These are phyloP conservation scores for Brevipalpus yothersi DNA, from an alignment of 1,140 invertebrate genomes.

Conservation along the genomic window DNA sequence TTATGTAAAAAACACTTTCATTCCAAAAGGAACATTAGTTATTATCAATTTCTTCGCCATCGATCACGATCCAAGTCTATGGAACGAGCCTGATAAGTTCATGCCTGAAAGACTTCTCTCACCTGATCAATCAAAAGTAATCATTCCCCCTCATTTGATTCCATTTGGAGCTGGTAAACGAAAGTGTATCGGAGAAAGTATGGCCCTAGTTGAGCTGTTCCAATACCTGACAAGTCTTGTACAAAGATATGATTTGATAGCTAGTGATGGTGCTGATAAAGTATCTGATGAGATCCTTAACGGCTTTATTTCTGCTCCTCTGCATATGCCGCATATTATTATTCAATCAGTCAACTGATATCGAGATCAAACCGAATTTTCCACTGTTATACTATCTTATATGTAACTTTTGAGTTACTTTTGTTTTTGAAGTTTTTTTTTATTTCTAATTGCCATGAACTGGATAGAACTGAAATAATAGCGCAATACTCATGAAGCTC, in stretches of 20 bases:
- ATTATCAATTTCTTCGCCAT: slow-evolving; percentile 37
- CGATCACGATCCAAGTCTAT: slow-evolving; percentile 36
- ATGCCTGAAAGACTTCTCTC: slow-evolving; percentile 34
- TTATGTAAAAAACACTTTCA: neutral
- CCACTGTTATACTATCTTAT: too few species aligned
- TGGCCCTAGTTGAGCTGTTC: slow-evolving; percentile 62
- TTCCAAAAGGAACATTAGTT: slow-evolving; percentile 21
- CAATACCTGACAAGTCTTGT: slow-evolving; percentile 47
- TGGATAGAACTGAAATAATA: too few species aligned
- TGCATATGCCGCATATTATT: too few species aligned
- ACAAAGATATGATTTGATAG: slow-evolving; percentile 29
- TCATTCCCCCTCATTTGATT: slow-evolving; percentile 11
- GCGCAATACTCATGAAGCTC: too few species aligned
- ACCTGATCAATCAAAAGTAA: slow-evolving; percentile 13
- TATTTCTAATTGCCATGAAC: too few species aligned
- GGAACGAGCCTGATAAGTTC: slow-evolving; percentile 40
- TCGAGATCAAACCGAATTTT: too few species aligned
- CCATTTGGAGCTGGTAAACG: slow-evolving; percentile 35
- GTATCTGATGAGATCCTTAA: too few species aligned
- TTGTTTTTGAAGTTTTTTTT: too few species aligned
- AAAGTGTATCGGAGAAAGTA: slow-evolving; percentile 54
- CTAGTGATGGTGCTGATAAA: too few species aligned
- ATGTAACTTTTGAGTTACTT: too few species aligned
- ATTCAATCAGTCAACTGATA: too few species aligned
- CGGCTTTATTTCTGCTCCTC: too few species aligned